Percentiles rank a stretch among this genome's conserved stretches.
Evolutionary conservation across 2,888 invertebrate species (phyloP).

Genomic region (Elegia similella): DNA sequence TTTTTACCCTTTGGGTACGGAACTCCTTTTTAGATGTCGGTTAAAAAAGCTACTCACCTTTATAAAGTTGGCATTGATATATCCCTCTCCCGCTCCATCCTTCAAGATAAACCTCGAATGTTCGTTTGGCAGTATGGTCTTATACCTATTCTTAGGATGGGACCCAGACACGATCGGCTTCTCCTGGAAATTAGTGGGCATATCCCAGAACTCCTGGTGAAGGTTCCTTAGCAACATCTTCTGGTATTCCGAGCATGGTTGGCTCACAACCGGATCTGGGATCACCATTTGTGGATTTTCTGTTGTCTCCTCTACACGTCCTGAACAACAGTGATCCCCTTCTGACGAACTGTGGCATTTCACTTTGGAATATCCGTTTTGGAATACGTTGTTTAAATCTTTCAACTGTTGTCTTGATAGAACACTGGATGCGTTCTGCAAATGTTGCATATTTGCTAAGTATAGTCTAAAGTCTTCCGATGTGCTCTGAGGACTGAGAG

Average conservation of each 20-base stretch:
- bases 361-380: conserved; percentile 75
- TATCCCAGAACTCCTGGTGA: conserved; percentile 95
- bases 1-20: too few species aligned
- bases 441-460: conserved; percentile 86
- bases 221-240: conserved; percentile 84
- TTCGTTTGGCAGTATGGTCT: conserved; percentile 94
- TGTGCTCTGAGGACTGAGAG: conserved; percentile 84
- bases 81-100: conserved; percentile 84
- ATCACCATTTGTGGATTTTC: conserved; percentile 66
- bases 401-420: conserved; percentile 82
- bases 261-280: conserved; percentile 53
- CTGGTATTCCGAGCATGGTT: conserved; percentile 83
- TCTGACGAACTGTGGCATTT: conserved; percentile 56
- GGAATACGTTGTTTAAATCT: conserved; percentile 81
- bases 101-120: conserved; percentile 89
- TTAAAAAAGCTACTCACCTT: conserved; percentile 79
- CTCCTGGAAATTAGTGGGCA: conserved; percentile 95
- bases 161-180: conserved; percentile 94
- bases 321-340: conserved; percentile 61
- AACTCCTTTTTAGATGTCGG: too few species aligned
- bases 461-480: conserved; percentile 87
- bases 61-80: conserved; percentile 97
- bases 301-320: conserved; percentile 52
- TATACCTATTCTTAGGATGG: conserved; percentile 94
- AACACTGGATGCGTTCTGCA: conserved; percentile 86